These are phyloP conservation scores for Cryptoprocta ferox DNA, from an alignment of 2,797 vertebrate genomes.

Conservation along the genomic window DNA sequence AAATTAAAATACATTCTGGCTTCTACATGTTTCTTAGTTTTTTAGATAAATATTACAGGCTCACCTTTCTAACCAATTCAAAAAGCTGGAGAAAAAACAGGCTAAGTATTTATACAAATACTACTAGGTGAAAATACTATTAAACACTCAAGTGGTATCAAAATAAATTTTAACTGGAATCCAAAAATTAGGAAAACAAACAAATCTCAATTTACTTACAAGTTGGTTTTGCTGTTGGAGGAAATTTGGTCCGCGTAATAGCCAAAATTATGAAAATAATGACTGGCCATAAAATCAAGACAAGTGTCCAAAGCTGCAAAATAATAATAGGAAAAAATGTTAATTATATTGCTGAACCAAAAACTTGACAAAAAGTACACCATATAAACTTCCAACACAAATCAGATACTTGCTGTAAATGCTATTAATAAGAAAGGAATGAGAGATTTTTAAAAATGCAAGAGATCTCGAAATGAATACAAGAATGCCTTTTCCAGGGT, in stretches of 20 bases:
- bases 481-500: not conserved
- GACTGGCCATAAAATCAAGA: conserved; percentile 89
- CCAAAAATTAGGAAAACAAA: conserved; percentile 63
- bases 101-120: not conserved
- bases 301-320: conserved; percentile 89
- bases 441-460: not conserved
- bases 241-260: conserved; percentile 88
- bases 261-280: conserved; percentile 90
- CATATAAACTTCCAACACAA: not conserved
- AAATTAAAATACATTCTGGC: not conserved
- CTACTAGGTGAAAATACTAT: not conserved
- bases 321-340: conserved; percentile 78
- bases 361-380: not conserved
- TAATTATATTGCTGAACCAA: conserved; percentile 55
- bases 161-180: conserved; percentile 69
- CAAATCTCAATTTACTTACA: conserved; percentile 86
- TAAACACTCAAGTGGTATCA: not conserved
- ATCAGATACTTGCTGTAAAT: not conserved
- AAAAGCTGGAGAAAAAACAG: not conserved
- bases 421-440: not conserved
- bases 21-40: not conserved
- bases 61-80: not conserved
- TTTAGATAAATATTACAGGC: not conserved
- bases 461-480: not conserved
- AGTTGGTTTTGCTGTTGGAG: conserved; percentile 85